A percentile compares a stretch with the other conserved stretches of the same genome.
These are phyloP conservation scores for Telmatherina bonti DNA, from an alignment of 2,797 vertebrate genomes.

Conservation along the genomic window DNA sequence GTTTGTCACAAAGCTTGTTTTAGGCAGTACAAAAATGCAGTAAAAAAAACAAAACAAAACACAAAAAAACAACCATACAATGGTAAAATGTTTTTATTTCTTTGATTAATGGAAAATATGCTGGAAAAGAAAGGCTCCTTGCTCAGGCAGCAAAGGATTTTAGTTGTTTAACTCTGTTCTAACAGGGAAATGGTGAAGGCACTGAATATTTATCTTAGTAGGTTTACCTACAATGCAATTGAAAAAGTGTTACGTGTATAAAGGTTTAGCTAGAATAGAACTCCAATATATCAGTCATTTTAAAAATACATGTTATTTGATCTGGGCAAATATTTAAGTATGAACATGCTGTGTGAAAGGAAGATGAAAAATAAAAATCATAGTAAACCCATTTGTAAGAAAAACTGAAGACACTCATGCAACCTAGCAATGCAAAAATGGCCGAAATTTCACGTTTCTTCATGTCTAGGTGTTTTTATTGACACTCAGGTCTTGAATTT, in stretches of 20 bases:
- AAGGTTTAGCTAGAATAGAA: constrained; percentile 48
- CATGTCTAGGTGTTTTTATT: constrained; percentile 76
- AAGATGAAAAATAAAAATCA: constrained; percentile 50
- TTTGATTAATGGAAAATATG: constrained; percentile 36
- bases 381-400: constrained; percentile 39
- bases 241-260: constrained; percentile 68
- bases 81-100: constrained; percentile 55
- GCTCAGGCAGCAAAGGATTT: constrained; percentile 68
- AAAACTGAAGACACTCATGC: constrained; percentile 68
- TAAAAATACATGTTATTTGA: constrained; percentile 45
- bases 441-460: constrained; percentile 69
- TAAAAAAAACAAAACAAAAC: constrained; percentile 60
- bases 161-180: constrained; percentile 45
- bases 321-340: constrained; percentile 54
- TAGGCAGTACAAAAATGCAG: constrained; percentile 60
- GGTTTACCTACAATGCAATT: constrained; percentile 60
- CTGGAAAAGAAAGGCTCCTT: constrained; percentile 47
- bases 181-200: constrained; percentile 71
- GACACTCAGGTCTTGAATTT: constrained; percentile 86
- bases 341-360: constrained; percentile 62
- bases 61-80: constrained; percentile 60
- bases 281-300: constrained; percentile 48
- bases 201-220: constrained; percentile 76
- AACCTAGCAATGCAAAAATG: constrained; percentile 82
- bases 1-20: constrained; percentile 43